phyloP scores from a whole-genome alignment of 2,113 vertebrate genomes.

The Mesoclemmys tuberculata region DNA sequence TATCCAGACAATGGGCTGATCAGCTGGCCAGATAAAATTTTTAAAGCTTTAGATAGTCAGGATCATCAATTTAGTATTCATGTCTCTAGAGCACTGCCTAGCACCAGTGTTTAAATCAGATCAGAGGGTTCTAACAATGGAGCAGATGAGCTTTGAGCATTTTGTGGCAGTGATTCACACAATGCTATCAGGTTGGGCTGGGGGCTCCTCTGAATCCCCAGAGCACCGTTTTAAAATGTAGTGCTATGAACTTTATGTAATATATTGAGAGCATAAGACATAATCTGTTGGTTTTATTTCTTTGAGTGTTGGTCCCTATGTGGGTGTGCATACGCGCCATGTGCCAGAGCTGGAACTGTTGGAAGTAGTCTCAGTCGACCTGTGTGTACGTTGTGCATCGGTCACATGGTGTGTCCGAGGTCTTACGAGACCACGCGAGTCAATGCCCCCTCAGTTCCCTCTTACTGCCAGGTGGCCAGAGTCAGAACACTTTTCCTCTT shows the following conservation, averaged over 20 bases:
- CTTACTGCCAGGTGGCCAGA: too few relatives aligned
- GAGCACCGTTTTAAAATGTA: constrained; percentile 14
- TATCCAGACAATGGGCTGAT: constrained; percentile 81
- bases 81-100: constrained; percentile 49
- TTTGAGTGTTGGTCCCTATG: background rate
- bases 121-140: constrained; percentile 25
- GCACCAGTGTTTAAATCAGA: constrained; percentile 36
- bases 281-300: background rate
- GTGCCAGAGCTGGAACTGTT: too few relatives aligned
- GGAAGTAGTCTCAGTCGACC: too few relatives aligned
- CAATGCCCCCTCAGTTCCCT: too few relatives aligned
- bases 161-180: background rate
- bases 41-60: constrained; percentile 73
- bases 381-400: too few relatives aligned
- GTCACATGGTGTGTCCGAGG: too few relatives aligned
- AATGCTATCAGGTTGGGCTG: background rate
- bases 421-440: too few relatives aligned
- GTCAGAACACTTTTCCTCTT: background rate
- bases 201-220: background rate
- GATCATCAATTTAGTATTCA: constrained; percentile 85
- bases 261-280: background rate
- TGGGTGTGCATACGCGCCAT: too few relatives aligned
- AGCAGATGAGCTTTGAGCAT: constrained; percentile 18
- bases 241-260: background rate
- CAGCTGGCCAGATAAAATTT: constrained; percentile 81